Base-by-base conservation (phyloP, 2,888 invertebrate species). In the Geophilus truncorum region DNA sequence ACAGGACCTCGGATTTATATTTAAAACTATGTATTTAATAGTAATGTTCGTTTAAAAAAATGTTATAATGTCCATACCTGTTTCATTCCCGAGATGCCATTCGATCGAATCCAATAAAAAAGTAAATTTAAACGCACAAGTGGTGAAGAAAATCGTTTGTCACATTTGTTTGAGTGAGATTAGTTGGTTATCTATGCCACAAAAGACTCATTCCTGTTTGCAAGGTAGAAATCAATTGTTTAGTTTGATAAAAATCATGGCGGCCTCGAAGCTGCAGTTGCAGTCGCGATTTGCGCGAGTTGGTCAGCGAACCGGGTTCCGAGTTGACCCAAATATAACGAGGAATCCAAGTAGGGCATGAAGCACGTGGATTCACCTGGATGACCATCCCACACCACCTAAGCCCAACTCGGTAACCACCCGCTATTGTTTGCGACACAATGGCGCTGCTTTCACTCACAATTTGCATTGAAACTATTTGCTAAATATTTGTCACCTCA, bases 301-400 rank as follows among this genome's bases (percentile, higher is more conserved):
- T 70, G 70, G 70, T 70, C 70, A 70, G 70, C 70, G 70, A 70
- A 70, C 70, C 70, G 70, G 70, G 70, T 28, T 70, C 70, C 70
- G 70, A 70, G 70, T 70, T 70, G 70, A 70, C 70, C 70, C 70
- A 70, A 70, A 70, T 70, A 70, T 12, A 28, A 70, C 12, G 25
- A 70, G 70, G 70, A 70, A 70, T 70, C 70, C 70, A 70, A 70
- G 70, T 70, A 70, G 70, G 70, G 70, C 70, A 70, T 70, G 70
- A 70, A 70, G 70, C 70, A 70, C 70, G 70, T 70, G 70, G 70
- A 70, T 70, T 12, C 70, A 70, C 15, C 70, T 70, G 70, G 70
- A 70, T 70, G 70, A 23, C 70, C 70, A 70, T 70, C 70, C 70
- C 70, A 70, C 70, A 70, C 28, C 70, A 70, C 70, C 70, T n/a